A percentile compares a stretch with the other conserved stretches of the same genome.
Evolutionary conservation across 2,113 vertebrate genomes (phyloP).

Genomic region (Physeter macrocephalus): DNA sequence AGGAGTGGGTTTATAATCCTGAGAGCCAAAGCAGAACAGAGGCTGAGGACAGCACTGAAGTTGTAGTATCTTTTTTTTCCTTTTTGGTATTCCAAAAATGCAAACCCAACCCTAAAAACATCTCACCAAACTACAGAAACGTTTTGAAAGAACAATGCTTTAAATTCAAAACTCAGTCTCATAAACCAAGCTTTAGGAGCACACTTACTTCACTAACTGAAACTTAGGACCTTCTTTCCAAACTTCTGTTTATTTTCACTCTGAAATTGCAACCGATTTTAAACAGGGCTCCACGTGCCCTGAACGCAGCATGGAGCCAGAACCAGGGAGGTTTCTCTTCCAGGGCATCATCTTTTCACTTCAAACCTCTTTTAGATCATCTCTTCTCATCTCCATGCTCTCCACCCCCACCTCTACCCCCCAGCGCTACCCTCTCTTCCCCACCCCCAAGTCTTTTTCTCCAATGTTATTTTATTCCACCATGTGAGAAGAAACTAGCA

Average conservation of each 20-base stretch:
- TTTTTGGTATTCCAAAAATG: slow-evolving; percentile 48
- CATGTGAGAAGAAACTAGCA: slow-evolving; percentile 44
- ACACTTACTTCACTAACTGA: slow-evolving; percentile 5
- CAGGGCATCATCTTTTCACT: neutral
- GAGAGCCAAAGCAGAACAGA: neutral
- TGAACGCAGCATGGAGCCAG: neutral
- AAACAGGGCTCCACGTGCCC: neutral
- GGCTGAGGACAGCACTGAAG: neutral
- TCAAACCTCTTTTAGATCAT: neutral
- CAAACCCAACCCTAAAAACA: slow-evolving; percentile 26
- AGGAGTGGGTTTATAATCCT: neutral
- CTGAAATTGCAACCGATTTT: slow-evolving; percentile 27
- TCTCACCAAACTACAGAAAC: slow-evolving; percentile 30
- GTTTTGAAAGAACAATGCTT: slow-evolving; percentile 19
- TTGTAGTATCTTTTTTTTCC: slow-evolving; percentile 6
- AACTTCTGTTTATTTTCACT: slow-evolving; percentile 36
- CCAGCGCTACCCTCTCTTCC: neutral
- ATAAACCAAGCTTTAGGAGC: slow-evolving; percentile 27
- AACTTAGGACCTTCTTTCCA: neutral
- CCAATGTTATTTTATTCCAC: slow-evolving; percentile 44
- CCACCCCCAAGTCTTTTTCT: neutral
- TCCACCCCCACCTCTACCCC: neutral
- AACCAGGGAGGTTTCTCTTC: neutral
- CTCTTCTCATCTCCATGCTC: neutral
- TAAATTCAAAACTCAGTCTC: slow-evolving; percentile 26